Conservation (phyloP, 2,888 invertebrate species). For the Orthonevra nobilis region DNA sequence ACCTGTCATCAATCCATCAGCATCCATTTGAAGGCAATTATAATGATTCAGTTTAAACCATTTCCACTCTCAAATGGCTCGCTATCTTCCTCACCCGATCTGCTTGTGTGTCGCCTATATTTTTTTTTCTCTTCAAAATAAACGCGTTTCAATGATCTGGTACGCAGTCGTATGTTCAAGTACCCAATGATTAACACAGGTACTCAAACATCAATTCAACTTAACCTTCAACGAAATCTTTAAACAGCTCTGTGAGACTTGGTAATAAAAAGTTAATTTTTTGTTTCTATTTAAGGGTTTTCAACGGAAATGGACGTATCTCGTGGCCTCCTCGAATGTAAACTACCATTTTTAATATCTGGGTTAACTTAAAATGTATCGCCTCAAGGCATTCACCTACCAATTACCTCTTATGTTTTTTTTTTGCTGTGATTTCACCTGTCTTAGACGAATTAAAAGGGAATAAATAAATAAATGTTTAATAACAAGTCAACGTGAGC, state of each 20-base stretch:
- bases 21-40: too few species aligned
- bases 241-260: neutral
- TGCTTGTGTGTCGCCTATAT: too few species aligned
- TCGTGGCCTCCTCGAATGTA: constrained; percentile 2
- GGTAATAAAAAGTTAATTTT: too few species aligned
- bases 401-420: too few species aligned
- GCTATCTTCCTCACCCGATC: too few species aligned
- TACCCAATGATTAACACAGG: neutral
- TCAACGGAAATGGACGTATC: constrained; percentile 35
- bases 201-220: constrained; percentile 18
- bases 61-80: too few species aligned
- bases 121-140: too few species aligned
- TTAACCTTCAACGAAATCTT: constrained; percentile 9
- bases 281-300: neutral
- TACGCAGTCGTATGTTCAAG: constrained; percentile 1
- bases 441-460: too few species aligned
- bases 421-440: constrained; percentile 46
- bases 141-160: too few species aligned
- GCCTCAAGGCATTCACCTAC: constrained; percentile 4
- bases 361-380: constrained; percentile 57
- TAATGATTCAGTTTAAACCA: too few species aligned
- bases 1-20: too few species aligned
- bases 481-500: constrained; percentile 59
- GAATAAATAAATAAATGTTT: constrained; percentile 55
- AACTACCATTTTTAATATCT: constrained; percentile 53